Base-by-base conservation (phyloP, 2,888 invertebrate species). In the Dilophus febrilis region DNA sequence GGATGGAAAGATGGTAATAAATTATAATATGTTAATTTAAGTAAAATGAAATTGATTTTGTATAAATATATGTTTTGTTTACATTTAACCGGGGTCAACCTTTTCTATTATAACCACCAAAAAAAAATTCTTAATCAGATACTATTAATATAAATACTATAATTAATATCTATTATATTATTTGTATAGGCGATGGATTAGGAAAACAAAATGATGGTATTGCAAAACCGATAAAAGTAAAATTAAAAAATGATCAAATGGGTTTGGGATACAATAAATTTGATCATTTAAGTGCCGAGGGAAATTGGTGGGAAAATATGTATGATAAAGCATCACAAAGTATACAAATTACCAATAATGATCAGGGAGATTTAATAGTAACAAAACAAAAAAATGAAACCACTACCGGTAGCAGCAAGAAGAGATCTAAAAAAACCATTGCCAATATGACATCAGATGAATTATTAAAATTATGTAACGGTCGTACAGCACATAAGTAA, bases 191-290 rank as follows among this genome's bases (percentile, higher is more conserved):
- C 3, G 56, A 59, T 16, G 91, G 91, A 0, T 67, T 91, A 3
- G 91, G 91, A 8, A 83, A 78, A 53, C 62, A 78, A 47, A 82
- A 79, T 55, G 68, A 72, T 57, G 91, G 91, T 6, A 86, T 87
- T 41, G 65, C 71, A 1, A 67, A 76, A 45, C 74, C 90, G 1
- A 51, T 91, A 2, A 85, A 79, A 56, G 80, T 86, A 0, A 79
- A 74, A 53, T 53, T 85, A 8, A 91, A 90, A 57, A 77, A 82
- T 43, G 84, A 90, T 52, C 77, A 67, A 11, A 58, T 72, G 1
- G 87, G 87, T 0, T 56, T 92, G 17, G 91, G 90, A 0, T 79
- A 82, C 48, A 75, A 83, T 54, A 64, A 70, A 3, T 75, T 76
- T 0, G 71, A 77, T 7, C 77, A 81, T 50, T 84, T 79, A 52